A percentile compares a stretch with the other conserved stretches of the same genome.
Evolutionary conservation across 2,888 invertebrate species (phyloP).

Genomic region (Cryptus viduatorius): DNA sequence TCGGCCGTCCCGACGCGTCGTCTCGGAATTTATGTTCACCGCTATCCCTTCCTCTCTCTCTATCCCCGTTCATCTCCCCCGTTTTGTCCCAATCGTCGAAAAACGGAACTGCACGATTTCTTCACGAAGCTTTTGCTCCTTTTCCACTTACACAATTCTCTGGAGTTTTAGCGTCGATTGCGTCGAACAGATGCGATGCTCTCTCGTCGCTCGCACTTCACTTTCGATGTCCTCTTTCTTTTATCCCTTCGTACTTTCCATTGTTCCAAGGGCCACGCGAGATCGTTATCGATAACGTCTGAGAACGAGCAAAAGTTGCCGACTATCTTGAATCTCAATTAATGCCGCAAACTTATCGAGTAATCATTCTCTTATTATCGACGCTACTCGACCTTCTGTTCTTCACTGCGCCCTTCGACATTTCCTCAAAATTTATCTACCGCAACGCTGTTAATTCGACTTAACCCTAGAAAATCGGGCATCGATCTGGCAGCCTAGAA

Average conservation of each 20-base stretch:
- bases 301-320: conserved; percentile 73
- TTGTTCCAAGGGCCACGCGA: conserved; percentile 75
- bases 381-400: conserved; percentile 68
- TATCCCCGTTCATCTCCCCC: not conserved
- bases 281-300: conserved; percentile 77
- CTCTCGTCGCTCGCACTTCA: conserved; percentile 22
- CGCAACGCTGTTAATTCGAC: conserved; percentile 5
- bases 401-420: not conserved
- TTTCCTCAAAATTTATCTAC: not conserved
- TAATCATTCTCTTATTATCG: conserved; percentile 81
- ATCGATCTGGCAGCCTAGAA: too few species aligned
- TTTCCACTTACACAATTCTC: conserved; percentile 58
- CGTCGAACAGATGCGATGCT: conserved; percentile 53
- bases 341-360: conserved; percentile 80
- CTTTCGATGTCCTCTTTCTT: conserved; percentile 18
- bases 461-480: not conserved
- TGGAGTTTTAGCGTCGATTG: conserved; percentile 28
- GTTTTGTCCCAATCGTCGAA: conserved; percentile 38
- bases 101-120: conserved; percentile 56
- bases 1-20: conserved; percentile 54
- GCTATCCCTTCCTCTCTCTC: conserved; percentile 6
- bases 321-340: conserved; percentile 82
- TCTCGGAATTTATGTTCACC: conserved; percentile 61
- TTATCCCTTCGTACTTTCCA: conserved; percentile 67
- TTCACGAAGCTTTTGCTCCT: conserved; percentile 49